Evolutionary conservation across 1,140 invertebrate genomes (phyloP).

Genomic region (Ceratosolen fusciceps): DNA sequence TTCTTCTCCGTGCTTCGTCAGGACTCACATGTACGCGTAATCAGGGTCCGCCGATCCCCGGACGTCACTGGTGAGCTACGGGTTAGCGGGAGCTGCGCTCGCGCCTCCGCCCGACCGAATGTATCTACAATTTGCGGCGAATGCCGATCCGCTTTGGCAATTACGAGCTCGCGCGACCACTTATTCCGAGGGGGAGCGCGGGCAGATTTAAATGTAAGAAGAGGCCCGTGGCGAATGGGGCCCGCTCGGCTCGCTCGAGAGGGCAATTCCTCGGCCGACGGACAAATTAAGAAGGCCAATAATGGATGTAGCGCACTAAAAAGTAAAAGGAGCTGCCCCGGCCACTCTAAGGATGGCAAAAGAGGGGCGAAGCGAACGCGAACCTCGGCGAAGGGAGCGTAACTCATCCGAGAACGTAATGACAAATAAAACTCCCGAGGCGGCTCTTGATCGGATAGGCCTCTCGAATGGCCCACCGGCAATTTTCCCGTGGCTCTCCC

Average conservation of each 20-base stretch:
- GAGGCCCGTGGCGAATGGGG: too few species aligned
- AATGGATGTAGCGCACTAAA: not conserved
- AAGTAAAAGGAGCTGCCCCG: too few species aligned
- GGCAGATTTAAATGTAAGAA: too few species aligned
- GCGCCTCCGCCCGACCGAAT: not conserved
- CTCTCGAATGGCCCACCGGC: not conserved
- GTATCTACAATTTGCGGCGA: not conserved
- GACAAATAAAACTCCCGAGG: constrained; percentile 24
- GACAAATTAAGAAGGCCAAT: not conserved
- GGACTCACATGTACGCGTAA: not conserved
- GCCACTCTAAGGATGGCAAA: too few species aligned
- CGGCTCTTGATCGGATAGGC: too few species aligned
- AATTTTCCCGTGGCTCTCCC: constrained; percentile 17
- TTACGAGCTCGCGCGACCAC: too few species aligned
- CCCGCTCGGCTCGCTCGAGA: too few species aligned
- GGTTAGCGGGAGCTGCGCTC: not conserved
- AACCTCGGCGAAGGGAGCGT: constrained; percentile 20
- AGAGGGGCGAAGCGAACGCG: not conserved
- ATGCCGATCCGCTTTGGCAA: too few species aligned
- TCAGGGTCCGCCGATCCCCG: not conserved
- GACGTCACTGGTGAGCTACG: not conserved
- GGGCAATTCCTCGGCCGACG: too few species aligned
- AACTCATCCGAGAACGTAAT: constrained; percentile 22
- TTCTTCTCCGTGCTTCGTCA: too few species aligned
- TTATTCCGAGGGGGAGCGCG: too few species aligned